Base-by-base conservation (phyloP, 2,888 invertebrate species). In the Tricholauxania praeusta region DNA sequence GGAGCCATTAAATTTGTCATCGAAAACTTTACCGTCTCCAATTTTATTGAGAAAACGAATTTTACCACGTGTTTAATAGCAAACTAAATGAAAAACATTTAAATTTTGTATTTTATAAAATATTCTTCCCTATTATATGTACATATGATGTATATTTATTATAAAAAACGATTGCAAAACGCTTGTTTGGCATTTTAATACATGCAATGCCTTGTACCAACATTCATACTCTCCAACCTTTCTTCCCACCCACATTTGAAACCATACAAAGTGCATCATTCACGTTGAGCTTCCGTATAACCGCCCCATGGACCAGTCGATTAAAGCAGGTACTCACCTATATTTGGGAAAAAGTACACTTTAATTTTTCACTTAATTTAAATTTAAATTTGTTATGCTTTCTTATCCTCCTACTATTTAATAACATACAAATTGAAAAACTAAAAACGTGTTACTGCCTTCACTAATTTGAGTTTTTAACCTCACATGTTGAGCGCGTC, bases 401-500 rank as follows among this genome's bases (percentile, higher is more conserved):
- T 19, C 22, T 63, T 60, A 28, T 64, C 12, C n/a, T 63, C 65
- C 39, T 52, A 12, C 64, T 39, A 17, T 52, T 28, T 1, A 28
- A 66, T 55, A 19, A 55, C 8, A 39, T 32, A 49, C 15, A 32
- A 15, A 32, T 57, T 57, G 47, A 12, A 55, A 66, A 74, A 71
- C 57, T 71, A 65, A 75, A 76, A 75, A 75, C 76, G 75, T 77
- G 75, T 75, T 75, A 75, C 55, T 62, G 65, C 51, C 75, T 78
- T 71, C 79, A 78, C 74, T 71, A 67, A 62, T 49, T 15, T 53
- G 76, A 79, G 77, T 79, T 75, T 83, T 82, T 85, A 85, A 85
- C 84, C 84, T 85, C 84, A 85, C 86, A 85, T 85, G 83, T 80
- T 82, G 78, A 82, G 81, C 82, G 80, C 79, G 80, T 78, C 78